Base-by-base conservation (phyloP, 1,140 invertebrate species). In the Caenorhabditis inopinata region DNA sequence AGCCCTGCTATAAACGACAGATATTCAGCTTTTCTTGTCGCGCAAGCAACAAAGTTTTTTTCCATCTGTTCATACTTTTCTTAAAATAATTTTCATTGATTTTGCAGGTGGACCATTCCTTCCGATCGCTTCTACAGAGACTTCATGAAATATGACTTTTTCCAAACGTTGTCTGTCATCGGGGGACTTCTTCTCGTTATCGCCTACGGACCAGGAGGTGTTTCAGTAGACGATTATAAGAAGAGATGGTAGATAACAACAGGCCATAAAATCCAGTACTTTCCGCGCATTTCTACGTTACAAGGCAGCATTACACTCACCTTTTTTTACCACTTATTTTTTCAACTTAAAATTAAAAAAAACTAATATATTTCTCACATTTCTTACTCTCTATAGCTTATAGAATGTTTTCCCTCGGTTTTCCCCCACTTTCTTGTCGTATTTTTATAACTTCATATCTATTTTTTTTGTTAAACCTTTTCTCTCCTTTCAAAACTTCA, bases 81-180 rank as follows among this genome's bases (percentile, higher is more conserved):
- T 42, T 42, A 42, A 42, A 42, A 42, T 42, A 42, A 7, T 4
- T 68, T 25, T 27, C 21, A 16, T 32, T 46, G 5, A 29, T 49
- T 16, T 79, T 80, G 23, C 53, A 81, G 80, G 80, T 99, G 97
- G 97, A 93, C 92, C 79, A 93, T 98, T 88, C 95, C 96, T 2
- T 91, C 93, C 7, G 94, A 97, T 89, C 95, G 95, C 87, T 95
- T 96, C 18, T 93, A 98, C 83, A 92, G 96, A 89, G 97, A 99
- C 90, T 99, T 99, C 91, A 92, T 99, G 51, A 99, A 99, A 92
- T 99, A 99, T 88, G 97, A 99, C 90, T 99, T 99, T 91, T 99
- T 99, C 93, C 92, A 78, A 68, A 99, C 96, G 38, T 90, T 98
- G 81, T 99, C 96, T 74, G 97, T 99, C 45, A 94, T 99, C 86